Evolutionary conservation across 2,113 vertebrate genomes (phyloP).

Genomic region (Crotalus helleri): DNA sequence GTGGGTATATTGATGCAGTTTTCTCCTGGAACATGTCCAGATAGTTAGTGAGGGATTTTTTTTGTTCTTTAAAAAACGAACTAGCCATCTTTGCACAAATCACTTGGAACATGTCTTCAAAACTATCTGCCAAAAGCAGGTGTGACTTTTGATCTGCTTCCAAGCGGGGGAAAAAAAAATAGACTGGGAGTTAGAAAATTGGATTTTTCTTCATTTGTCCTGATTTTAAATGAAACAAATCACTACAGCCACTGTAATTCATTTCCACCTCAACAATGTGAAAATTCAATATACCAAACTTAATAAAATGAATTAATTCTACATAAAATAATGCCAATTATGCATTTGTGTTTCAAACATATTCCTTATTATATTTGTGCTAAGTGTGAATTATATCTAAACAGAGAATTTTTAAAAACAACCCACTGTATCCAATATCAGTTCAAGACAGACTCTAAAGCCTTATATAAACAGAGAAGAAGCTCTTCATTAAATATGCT

Average conservation of each 20-base stretch:
- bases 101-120: background rate
- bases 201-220: background rate
- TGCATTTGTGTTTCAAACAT: background rate
- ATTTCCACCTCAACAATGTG: fast-evolving
- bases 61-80: background rate
- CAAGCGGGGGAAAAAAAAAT: background rate
- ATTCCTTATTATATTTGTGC: background rate
- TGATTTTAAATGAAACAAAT: background rate
- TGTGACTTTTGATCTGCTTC: background rate
- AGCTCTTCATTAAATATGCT: constrained; percentile 26
- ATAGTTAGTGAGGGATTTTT: background rate
- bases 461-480: constrained; percentile 22
- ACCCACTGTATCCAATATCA: background rate
- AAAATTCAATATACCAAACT: background rate
- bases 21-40: background rate
- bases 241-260: background rate
- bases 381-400: background rate
- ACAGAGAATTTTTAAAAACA: background rate
- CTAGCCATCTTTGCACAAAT: background rate
- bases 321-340: background rate
- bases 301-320: background rate
- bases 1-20: background rate
- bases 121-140: background rate
- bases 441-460: background rate
- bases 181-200: background rate